Percentiles rank a stretch among this genome's conserved stretches.
phyloP scores from a whole-genome alignment of 2,113 vertebrate species.

The Alexandromys fortis region DNA sequence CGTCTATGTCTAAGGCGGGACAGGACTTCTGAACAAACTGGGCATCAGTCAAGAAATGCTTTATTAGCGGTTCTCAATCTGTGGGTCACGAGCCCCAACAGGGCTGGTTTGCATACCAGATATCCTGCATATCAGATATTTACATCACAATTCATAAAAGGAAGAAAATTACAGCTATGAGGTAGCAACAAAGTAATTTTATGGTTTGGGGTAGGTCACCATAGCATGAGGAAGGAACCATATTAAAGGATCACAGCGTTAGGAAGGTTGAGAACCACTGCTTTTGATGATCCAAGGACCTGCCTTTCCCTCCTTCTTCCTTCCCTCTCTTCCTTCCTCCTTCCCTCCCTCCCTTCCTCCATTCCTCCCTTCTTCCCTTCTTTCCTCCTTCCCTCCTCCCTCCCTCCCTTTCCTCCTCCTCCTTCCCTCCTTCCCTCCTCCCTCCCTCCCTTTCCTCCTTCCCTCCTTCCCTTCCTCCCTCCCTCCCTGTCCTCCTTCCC shows the following conservation, averaged over 20 bases:
- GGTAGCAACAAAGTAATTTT: background rate
- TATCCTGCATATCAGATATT: background rate
- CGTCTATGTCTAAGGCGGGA: background rate
- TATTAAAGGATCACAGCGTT: background rate
- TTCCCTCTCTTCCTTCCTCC: fast-evolving
- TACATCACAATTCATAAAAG: background rate
- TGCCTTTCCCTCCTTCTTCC: too few species aligned
- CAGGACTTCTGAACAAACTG: fast-evolving
- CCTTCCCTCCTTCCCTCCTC: fast-evolving
- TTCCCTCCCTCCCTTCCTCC: fast-evolving
- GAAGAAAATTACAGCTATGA: background rate
- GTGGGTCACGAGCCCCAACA: background rate
- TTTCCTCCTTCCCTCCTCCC: fast-evolving
- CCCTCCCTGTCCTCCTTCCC: fast-evolving
- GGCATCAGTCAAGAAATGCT: background rate
- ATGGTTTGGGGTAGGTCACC: background rate
- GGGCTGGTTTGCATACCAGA: background rate
- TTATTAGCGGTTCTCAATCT: background rate
- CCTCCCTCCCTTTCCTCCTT: fast-evolving
- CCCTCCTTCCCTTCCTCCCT: fast-evolving
- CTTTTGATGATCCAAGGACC: background rate
- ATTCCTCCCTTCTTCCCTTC: fast-evolving
- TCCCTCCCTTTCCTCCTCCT: fast-evolving
- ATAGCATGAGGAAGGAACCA: background rate
- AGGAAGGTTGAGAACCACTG: background rate